phyloP scores from a whole-genome alignment of 2,888 invertebrate genomes.

The Nomada hirtipes region DNA sequence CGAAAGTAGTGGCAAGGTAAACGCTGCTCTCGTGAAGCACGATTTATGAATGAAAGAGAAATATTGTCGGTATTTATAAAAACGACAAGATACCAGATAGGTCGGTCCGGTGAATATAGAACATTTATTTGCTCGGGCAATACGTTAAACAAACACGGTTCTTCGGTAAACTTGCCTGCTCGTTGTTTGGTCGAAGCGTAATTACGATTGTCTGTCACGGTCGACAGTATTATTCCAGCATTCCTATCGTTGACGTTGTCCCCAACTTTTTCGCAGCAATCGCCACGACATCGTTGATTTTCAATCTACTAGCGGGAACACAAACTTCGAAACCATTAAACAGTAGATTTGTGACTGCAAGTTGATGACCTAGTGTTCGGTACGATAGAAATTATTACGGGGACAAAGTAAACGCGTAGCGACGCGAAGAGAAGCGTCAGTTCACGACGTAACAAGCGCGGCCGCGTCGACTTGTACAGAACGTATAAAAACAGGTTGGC shows the following conservation, averaged over 20 bases:
- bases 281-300: slow-evolving; percentile 25
- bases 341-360: neutral
- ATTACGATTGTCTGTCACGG: slow-evolving; percentile 57
- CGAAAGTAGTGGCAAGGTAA: slow-evolving; percentile 60
- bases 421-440: too few species aligned
- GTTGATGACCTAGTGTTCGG: neutral
- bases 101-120: slow-evolving; percentile 35
- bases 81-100: slow-evolving; percentile 42
- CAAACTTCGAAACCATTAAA: slow-evolving; percentile 1
- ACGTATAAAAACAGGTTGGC: too few species aligned
- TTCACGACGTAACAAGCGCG: neutral
- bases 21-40: slow-evolving; percentile 16
- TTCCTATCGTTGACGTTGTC: slow-evolving; percentile 18
- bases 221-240: slow-evolving; percentile 50
- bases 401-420: too few species aligned
- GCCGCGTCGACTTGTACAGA: neutral
- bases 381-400: too few species aligned
- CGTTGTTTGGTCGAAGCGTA: slow-evolving; percentile 49
- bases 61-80: slow-evolving; percentile 48
- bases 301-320: slow-evolving; percentile 5
- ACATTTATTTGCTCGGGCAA: slow-evolving; percentile 61
- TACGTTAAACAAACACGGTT: slow-evolving; percentile 58
- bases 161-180: slow-evolving; percentile 44
- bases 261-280: slow-evolving; percentile 12
- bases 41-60: slow-evolving; percentile 67